phyloP scores from a whole-genome alignment of 2,113 vertebrate species.

The Sialia sialis region DNA sequence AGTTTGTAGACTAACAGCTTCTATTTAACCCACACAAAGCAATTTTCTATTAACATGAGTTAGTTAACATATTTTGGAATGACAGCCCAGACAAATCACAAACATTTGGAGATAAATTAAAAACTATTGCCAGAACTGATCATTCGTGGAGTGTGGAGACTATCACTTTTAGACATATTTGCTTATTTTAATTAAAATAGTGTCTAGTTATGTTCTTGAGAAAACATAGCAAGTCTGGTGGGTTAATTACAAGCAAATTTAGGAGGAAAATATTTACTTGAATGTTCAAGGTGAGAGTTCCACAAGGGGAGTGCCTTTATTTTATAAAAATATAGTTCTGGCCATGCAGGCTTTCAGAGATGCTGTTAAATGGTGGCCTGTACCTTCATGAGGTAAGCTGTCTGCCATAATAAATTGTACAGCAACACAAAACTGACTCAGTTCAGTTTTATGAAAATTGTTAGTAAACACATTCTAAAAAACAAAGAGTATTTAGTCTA shows the following conservation, averaged over 20 bases:
- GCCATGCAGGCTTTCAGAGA: background rate
- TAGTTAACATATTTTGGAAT: constrained; percentile 30
- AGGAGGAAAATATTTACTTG: background rate
- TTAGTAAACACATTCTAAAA: background rate
- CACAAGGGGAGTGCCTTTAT: background rate
- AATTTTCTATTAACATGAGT: background rate
- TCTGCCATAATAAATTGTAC: background rate
- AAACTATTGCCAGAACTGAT: constrained; percentile 34
- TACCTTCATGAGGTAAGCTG: background rate
- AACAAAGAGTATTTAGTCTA: background rate
- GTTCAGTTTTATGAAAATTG: background rate
- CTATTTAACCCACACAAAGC: background rate
- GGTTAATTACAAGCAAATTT: background rate
- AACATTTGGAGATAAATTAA: constrained; percentile 43
- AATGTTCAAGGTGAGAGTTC: background rate
- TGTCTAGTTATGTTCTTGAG: background rate
- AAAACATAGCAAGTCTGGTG: background rate
- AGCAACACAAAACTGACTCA: background rate
- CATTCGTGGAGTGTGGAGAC: constrained; percentile 25
- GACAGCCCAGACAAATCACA: constrained; percentile 22
- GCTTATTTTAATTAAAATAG: constrained; percentile 35
- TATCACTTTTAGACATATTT: constrained; percentile 40
- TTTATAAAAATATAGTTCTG: background rate
- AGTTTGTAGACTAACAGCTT: constrained; percentile 2
- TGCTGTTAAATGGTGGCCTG: background rate